Conservation (phyloP, 2,797 vertebrate genomes). For the Aplochiton taeniatus region DNA sequence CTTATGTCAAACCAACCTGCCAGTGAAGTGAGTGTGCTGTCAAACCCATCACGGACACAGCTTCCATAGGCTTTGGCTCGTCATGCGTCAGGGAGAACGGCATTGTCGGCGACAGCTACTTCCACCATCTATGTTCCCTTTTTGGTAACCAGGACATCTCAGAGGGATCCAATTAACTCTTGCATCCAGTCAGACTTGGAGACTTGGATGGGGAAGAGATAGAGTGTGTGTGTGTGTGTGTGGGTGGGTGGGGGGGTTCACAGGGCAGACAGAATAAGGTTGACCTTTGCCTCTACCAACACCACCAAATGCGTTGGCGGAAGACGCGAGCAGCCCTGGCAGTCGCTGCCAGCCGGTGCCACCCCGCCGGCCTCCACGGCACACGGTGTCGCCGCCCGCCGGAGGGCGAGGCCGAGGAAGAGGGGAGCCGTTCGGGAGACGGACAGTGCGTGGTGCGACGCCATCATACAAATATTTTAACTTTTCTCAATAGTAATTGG, state of each 20-base stretch:
- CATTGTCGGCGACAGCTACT: not conserved
- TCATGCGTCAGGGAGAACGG: too few relatives aligned
- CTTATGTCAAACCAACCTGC: not conserved
- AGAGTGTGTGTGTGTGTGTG: too few relatives aligned
- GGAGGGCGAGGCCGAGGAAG: slow-evolving; percentile 33
- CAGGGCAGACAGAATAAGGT: not conserved
- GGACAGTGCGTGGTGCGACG: slow-evolving; percentile 47
- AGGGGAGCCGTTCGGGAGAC: slow-evolving; percentile 28
- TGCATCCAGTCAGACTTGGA: not conserved
- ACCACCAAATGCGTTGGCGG: not conserved
- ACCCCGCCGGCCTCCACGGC: slow-evolving; percentile 34
- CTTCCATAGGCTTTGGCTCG: too few relatives aligned
- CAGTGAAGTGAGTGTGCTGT: not conserved
- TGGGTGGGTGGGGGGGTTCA: too few relatives aligned
- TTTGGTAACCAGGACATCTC: too few relatives aligned
- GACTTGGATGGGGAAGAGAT: too few relatives aligned
- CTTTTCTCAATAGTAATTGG: too few relatives aligned
- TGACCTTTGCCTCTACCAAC: slow-evolving; percentile 40
- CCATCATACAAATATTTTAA: too few relatives aligned
- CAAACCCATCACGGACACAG: not conserved
- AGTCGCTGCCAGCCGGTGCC: slow-evolving; percentile 27
- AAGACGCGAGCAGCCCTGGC: slow-evolving; percentile 30
- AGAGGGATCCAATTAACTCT: not conserved
- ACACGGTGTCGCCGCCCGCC: slow-evolving; percentile 15
- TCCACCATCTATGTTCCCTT: too few relatives aligned